Percentiles rank a stretch among this genome's conserved stretches.
Evolutionary conservation across 1,140 invertebrate genomes (phyloP).

Genomic region (Dermatophagoides farinae): DNA sequence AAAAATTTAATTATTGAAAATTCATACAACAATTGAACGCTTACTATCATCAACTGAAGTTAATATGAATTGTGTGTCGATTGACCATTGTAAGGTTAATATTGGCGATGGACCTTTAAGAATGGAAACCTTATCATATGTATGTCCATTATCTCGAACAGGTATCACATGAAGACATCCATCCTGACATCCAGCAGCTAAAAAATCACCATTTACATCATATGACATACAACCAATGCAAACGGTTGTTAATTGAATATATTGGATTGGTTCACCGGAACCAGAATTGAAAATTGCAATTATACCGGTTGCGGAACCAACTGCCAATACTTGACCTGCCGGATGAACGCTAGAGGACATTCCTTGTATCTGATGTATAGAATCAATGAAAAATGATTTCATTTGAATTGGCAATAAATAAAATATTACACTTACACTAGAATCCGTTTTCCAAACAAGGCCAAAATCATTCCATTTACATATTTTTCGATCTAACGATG

Average conservation of each 20-base stretch:
- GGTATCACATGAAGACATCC: conserved; percentile 30
- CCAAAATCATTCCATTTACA: conserved; percentile 69
- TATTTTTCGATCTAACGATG: conserved; percentile 73
- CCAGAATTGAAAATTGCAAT: conserved; percentile 60
- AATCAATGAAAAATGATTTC: not conserved
- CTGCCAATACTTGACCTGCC: conserved; percentile 56
- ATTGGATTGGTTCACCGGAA: conserved; percentile 54
- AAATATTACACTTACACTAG: conserved; percentile 34
- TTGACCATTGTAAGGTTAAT: conserved; percentile 14
- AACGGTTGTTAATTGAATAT: conserved; percentile 60
- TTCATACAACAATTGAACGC: not conserved
- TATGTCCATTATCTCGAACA: conserved; percentile 25
- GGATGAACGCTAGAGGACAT: conserved; percentile 67
- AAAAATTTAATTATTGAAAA: not conserved
- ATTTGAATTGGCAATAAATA: not conserved
- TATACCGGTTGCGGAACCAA: conserved; percentile 69
- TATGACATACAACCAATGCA: conserved; percentile 59
- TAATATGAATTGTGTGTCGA: conserved; percentile 10
- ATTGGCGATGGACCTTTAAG: conserved; percentile 16
- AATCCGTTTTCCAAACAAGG: conserved; percentile 55
- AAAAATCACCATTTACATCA: conserved; percentile 64
- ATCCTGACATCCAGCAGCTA: conserved; percentile 68
- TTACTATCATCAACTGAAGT: conserved; percentile 15
- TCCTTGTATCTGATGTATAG: conserved; percentile 47
- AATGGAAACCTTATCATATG: conserved; percentile 22